Base-by-base conservation (phyloP, 2,113 vertebrate genomes). In the Gasterosteus aculeatus region DNA sequence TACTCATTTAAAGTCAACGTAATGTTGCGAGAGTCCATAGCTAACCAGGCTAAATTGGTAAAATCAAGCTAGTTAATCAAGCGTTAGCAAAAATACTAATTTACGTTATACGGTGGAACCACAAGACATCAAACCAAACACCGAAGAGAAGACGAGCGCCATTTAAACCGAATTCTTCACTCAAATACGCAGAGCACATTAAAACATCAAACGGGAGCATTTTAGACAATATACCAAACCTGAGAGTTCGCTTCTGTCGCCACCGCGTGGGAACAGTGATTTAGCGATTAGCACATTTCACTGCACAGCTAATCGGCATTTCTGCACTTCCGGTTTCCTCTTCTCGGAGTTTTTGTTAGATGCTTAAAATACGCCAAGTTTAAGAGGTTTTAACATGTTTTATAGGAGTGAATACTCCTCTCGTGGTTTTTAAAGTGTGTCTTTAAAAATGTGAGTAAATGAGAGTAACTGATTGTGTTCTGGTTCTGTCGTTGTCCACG, bases 241-340 rank as follows among this genome's bases (percentile, higher is more conserved):
- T 64, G 22, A 5, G 10, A 31, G 4, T 16, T 38, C 33, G 76
- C 59, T 81, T 81, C 62, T 88, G 84, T 85, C 87, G 85, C 89
- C 91, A 87, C 69, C 87, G 75, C 64, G 86, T 70, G 88, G 80
- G 51, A 56, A 14, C 7, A 29, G 22, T 26, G 51, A n/a, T 54
- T n/a, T n/a, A 54, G 16, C 10, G 26, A 4, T 54, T 1, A 10
- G 10, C 10, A 26, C n/a, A 11, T 10, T 29, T 11, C 0, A 54
- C n/a, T 10, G 10, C 51, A 1, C 51, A 2, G 53, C 3, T 56
- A 5, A 12, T 22, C 10, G 2, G 51, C 51, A 26, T 56, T 56
- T 26, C 14, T 26, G 22, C 22, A 29, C 53, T 56, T 56, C 53
- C 53, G 53, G 53, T 56, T 29, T 3, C 53, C 53, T 56, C 22